Conservation (phyloP, 2,888 invertebrate genomes). For the Tenthredo notha region DNA sequence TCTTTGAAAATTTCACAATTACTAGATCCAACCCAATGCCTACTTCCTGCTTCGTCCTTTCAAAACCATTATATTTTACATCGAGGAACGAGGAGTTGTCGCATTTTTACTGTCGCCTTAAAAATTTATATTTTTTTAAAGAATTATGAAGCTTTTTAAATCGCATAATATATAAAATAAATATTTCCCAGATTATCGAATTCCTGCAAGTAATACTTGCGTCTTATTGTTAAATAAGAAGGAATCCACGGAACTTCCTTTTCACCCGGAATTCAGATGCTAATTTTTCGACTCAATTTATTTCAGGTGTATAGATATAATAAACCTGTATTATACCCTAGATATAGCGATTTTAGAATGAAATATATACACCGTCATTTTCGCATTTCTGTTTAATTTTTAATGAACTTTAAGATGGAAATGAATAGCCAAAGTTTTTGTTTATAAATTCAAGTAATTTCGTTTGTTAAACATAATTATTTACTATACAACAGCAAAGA, state of each 20-base stretch:
- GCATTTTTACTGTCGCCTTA: neutral
- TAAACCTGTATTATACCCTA: neutral
- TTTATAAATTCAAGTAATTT: slow-evolving; percentile 18
- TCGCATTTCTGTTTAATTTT: slow-evolving; percentile 21
- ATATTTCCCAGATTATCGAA: neutral
- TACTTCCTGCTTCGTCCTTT: neutral
- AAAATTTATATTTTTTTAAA: neutral
- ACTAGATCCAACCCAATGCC: neutral
- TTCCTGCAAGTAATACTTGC: neutral
- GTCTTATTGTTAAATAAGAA: neutral
- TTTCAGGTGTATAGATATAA: neutral
- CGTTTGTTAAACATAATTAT: neutral
- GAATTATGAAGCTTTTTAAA: neutral
- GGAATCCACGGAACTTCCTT: neutral
- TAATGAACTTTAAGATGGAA: slow-evolving; percentile 27
- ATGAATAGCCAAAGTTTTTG: slow-evolving; percentile 38
- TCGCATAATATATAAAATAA: neutral
- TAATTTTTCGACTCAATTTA: slow-evolving; percentile 24
- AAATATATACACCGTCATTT: neutral
- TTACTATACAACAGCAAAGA: neutral
- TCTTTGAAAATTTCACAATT: slow-evolving; percentile 4
- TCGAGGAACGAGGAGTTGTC: neutral
- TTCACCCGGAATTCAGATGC: slow-evolving; percentile 2
- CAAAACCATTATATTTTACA: too few species aligned
- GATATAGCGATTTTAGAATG: neutral